Evolutionary conservation across 2,888 invertebrate genomes (phyloP).

Genomic region (Agrochola litura): DNA sequence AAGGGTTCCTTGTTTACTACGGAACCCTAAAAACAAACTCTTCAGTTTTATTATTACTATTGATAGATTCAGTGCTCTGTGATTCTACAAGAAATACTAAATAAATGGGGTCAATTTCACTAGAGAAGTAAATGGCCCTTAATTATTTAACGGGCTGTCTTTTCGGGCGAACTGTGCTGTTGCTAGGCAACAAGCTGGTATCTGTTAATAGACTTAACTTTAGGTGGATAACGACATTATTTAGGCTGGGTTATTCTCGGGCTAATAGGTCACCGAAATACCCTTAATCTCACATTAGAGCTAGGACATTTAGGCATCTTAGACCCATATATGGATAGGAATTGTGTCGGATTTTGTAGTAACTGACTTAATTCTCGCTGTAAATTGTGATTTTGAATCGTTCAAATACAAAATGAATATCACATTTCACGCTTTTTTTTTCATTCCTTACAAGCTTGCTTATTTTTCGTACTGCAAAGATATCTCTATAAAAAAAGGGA

Average conservation of each 20-base stretch:
- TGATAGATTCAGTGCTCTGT: not conserved
- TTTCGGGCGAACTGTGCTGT: constrained; percentile 25
- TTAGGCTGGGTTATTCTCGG: constrained; percentile 12
- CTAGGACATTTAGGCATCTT: constrained; percentile 21
- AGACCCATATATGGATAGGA: constrained; percentile 31
- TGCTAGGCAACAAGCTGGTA: constrained; percentile 37
- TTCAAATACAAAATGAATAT: too few species aligned
- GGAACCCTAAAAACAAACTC: too few species aligned
- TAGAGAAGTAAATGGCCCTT: constrained; percentile 42
- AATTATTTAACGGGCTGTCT: constrained; percentile 53
- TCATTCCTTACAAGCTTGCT: too few species aligned
- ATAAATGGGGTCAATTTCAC: constrained; percentile 48
- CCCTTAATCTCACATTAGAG: constrained; percentile 42
- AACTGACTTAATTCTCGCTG: constrained; percentile 10
- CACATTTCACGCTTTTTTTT: too few species aligned
- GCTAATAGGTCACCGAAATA: constrained; percentile 36
- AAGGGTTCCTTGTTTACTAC: too few species aligned
- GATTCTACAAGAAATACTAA: constrained; percentile 30
- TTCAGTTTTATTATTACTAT: too few species aligned
- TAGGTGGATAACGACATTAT: constrained; percentile 35
- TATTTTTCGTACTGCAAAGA: too few species aligned
- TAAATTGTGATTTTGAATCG: constrained; percentile 8
- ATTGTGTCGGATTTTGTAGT: not conserved
- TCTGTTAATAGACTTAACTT: constrained; percentile 50
- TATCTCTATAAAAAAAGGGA: too few species aligned